phyloP scores from a whole-genome alignment of 2,888 invertebrate genomes.

The Leucozona laternaria region DNA sequence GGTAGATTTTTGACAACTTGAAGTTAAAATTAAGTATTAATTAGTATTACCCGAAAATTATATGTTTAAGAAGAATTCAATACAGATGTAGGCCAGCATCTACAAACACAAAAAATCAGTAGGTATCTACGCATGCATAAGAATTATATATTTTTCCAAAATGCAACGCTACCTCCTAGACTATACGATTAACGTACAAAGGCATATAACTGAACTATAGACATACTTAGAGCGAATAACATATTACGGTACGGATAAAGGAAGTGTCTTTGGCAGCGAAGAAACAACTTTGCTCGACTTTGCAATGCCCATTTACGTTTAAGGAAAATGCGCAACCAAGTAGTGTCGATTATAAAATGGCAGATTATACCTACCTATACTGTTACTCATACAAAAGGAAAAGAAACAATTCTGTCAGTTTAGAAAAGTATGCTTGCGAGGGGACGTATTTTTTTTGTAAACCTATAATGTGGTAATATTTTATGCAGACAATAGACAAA shows the following conservation, averaged over 20 bases:
- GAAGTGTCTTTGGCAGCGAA: slow-evolving; percentile 32
- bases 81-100: too few relatives aligned
- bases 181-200: background rate
- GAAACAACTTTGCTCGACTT: slow-evolving; percentile 26
- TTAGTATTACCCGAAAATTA: too few relatives aligned
- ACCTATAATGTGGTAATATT: background rate
- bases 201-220: background rate
- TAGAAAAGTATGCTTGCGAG: background rate
- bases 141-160: background rate
- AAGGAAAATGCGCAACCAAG: slow-evolving; percentile 37
- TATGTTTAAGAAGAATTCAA: too few relatives aligned
- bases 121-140: too few relatives aligned
- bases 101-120: too few relatives aligned
- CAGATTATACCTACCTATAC: background rate
- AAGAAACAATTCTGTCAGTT: slow-evolving; percentile 17
- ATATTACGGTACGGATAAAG: slow-evolving; percentile 4
- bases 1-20: too few relatives aligned
- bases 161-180: background rate
- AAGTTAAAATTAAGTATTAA: too few relatives aligned
- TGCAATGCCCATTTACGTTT: slow-evolving; percentile 18
- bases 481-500: slow-evolving; percentile 1
- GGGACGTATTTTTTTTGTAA: background rate
- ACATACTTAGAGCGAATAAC: background rate
- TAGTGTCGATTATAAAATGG: slow-evolving; percentile 37
- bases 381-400: background rate